These are phyloP conservation scores for Acronicta psi DNA, from an alignment of 2,888 invertebrate genomes.

Conservation along the genomic window DNA sequence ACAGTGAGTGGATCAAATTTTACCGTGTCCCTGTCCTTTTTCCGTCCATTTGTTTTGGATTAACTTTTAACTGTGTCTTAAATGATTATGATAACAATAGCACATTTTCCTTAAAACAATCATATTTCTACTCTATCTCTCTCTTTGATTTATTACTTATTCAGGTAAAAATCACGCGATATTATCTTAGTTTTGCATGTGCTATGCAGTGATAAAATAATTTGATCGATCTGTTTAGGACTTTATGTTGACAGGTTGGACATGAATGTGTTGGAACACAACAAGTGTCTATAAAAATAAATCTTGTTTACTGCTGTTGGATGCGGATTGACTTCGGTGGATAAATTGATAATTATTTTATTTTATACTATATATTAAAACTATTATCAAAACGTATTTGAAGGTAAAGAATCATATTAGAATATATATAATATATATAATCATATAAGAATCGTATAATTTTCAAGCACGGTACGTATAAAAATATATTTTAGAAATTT, in stretches of 20 bases:
- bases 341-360: neutral
- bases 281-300: slow-evolving; percentile 1
- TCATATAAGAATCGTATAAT: too few species aligned
- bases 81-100: neutral
- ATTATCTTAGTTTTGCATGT: slow-evolving; percentile 12
- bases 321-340: neutral
- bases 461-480: too few species aligned
- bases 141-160: neutral
- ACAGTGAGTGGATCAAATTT: slow-evolving; percentile 19
- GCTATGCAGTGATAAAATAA: slow-evolving; percentile 12
- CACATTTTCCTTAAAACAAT: too few species aligned
- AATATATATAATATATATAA: too few species aligned
- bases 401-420: too few species aligned
- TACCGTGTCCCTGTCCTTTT: slow-evolving; percentile 22
- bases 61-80: slow-evolving; percentile 7
- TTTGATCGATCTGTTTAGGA: slow-evolving; percentile 13
- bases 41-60: slow-evolving; percentile 8
- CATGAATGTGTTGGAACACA: slow-evolving; percentile 5
- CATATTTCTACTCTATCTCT: too few species aligned
- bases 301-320: neutral
- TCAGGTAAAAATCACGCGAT: neutral
- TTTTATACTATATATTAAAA: too few species aligned
- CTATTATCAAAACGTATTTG: too few species aligned
- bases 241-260: slow-evolving; percentile 9
- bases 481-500: too few species aligned